Base-by-base conservation (phyloP, 2,888 invertebrate species). In the Heliconius erato region DNA sequence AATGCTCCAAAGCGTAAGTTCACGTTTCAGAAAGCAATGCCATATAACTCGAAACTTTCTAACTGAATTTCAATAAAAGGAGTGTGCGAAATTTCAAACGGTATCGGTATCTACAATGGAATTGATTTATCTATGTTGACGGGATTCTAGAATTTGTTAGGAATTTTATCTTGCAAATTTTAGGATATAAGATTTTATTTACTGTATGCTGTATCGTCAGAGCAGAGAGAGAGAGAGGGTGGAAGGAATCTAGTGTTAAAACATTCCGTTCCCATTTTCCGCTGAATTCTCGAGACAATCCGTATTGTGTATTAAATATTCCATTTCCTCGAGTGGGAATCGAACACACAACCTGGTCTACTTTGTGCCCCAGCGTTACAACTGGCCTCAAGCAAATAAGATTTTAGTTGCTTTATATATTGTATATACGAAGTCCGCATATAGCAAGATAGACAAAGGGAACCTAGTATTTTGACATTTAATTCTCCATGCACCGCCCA, bases 121-220 rank as follows among this genome's bases (percentile, higher is more conserved):
- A 79, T 79, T 79, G 76, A 72, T 82, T 82, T 71, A 77, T 63
- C 76, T 71, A 79, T 79, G 74, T 80, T 74, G 67, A 26, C 32
- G 49, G 32, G 19, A 54, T 54, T 26, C 49, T n/a, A 16, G 44
- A 26, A 63, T 67, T 74, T 49, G 74, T 28, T 67, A 54, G 19
- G 40, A 74, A 74, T 74, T 80, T 74, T 74, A 74, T 68, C 67
- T 74, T 67, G 9, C 26, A 49, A 35, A 32, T 74, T 5, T 71
- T 32, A 26, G n/a, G 3, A 79, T 32, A n/a, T 71, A 14, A 40
- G 35, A 12, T 40, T 11, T 68, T 32, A 32, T 68, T 68, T 32
- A 12, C 3, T 63, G 3, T 3, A 63, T 11, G 11, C 59, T 63
- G 19, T 59, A 59, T 63, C 23, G 3, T 3, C 23, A 3, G 11